Conservation (phyloP, 2,888 invertebrate species). For the Quadroppia sp. region DNA sequence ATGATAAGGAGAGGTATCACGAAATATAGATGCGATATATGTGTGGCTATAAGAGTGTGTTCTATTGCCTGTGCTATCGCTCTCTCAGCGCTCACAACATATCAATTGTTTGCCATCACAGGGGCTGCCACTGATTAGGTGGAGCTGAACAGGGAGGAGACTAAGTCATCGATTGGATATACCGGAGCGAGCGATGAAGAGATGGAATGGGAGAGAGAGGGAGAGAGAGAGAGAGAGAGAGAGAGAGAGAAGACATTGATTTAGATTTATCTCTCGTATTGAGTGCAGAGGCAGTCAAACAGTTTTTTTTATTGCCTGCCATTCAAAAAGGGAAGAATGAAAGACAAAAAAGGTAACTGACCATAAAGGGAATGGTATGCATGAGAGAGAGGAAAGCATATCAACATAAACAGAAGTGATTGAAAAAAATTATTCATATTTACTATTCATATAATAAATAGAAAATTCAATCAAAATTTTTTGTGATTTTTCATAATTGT, state of each 20-base stretch:
- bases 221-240: slow-evolving; percentile 16
- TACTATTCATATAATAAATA: too few relatives aligned
- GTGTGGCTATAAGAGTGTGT: not conserved
- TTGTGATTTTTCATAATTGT: too few relatives aligned
- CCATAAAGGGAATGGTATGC: too few relatives aligned
- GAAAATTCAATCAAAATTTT: too few relatives aligned
- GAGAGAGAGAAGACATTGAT: slow-evolving; percentile 1
- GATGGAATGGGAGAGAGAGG: not conserved
- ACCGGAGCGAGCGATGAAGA: not conserved
- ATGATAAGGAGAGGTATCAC: not conserved
- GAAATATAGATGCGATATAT: slow-evolving; percentile 1
- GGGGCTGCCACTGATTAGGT: slow-evolving; percentile 6
- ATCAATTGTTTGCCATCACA: slow-evolving; percentile 13
- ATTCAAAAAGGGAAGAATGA: too few relatives aligned
- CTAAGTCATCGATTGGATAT: slow-evolving; percentile 1
- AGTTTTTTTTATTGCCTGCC: too few relatives aligned
- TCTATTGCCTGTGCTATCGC: not conserved
- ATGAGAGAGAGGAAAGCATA: too few relatives aligned
- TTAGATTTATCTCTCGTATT: too few relatives aligned
- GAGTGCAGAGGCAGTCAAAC: not conserved
- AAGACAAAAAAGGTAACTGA: too few relatives aligned
- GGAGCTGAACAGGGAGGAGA: not conserved
- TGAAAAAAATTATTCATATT: too few relatives aligned
- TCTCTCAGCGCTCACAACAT: not conserved
- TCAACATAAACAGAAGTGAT: too few relatives aligned